Evolutionary conservation across 2,797 vertebrate species (phyloP), one percentile per base, ranked within the genome.

Genomic region (Cryptoprocta ferox): DNA sequence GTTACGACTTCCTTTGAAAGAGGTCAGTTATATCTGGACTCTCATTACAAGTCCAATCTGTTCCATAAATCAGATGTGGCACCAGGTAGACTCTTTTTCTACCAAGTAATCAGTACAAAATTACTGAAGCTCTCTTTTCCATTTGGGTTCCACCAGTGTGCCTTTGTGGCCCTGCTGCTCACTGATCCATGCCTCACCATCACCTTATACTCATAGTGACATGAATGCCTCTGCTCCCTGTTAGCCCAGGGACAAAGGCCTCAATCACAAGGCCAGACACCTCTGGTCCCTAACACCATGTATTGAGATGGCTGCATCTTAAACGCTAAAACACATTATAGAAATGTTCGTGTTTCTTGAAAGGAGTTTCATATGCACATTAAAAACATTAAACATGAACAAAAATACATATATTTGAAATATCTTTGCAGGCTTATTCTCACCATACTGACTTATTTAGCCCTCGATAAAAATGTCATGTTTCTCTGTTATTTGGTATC

Each of bases 21-120:
- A 97, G 95, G 97, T 97, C 96, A 93, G 71, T 71, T 93, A 68
- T 90, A 94, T 88, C 80, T 90, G 76, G 80, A 95, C 73, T 94
- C 68, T 97, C 91, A 95, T 96, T 98, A 93, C 45, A 93, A 73
- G 73, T 94, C 83, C 97, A 96, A 92, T 97, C 95, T 97, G 80
- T 95, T 89, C 94, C 87, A 82, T 95, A 97, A 98, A 97, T 98
- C 88, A 96, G 95, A 97, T 84, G 96, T 97, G 97, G 89, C 97
- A 97, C 81, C 59, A 83, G 87, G 45, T 90, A 94, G 84, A 75
- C 2, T 84, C 91, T 86, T 82, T 82, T 81, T 50, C 80, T 75
- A 96, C 59, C 73, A 90, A 87, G 89, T 75, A 95, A 97, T 94
- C 91, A 95, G 94, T 21, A 66, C 42, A 91, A 86, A 92, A 96